A percentile compares a stretch with the other conserved stretches of the same genome.
Evolutionary conservation across 2,888 invertebrate species (phyloP).

Genomic region (Philereme transversata): DNA sequence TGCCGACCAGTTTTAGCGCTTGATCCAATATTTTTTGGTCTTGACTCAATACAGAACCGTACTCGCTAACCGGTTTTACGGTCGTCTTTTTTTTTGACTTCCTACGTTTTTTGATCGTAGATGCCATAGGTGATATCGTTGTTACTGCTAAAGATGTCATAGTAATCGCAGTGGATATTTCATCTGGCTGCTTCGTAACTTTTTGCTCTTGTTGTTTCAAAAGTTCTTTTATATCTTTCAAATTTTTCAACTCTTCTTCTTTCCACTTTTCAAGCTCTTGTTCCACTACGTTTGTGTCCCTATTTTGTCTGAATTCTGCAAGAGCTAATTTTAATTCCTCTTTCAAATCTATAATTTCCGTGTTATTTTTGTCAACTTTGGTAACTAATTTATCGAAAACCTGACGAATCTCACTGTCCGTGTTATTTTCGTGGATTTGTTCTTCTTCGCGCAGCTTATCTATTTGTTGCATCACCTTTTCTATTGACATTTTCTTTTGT

Average conservation of each 20-base stretch:
- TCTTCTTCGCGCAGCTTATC: slow-evolving; percentile 55
- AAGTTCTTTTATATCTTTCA: slow-evolving; percentile 25
- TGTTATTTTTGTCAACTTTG: slow-evolving; percentile 20
- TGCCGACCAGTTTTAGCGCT: slow-evolving; percentile 50
- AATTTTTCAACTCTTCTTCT: slow-evolving; percentile 39
- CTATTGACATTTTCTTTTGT: slow-evolving; percentile 44
- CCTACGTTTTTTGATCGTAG: slow-evolving; percentile 7
- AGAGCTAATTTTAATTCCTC: slow-evolving; percentile 52
- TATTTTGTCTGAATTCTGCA: slow-evolving; percentile 44
- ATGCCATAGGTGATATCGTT: slow-evolving; percentile 17
- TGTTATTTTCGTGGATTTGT: slow-evolving; percentile 46
- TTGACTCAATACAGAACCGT: slow-evolving; percentile 36
- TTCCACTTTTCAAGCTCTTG: slow-evolving; percentile 45
- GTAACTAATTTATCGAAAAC: slow-evolving; percentile 52
- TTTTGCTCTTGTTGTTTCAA: background rate
- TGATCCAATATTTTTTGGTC: slow-evolving; percentile 43
- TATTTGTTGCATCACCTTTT: slow-evolving; percentile 54
- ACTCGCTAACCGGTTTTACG: slow-evolving; percentile 16
- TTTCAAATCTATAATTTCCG: slow-evolving; percentile 37
- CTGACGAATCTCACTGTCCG: slow-evolving; percentile 54
- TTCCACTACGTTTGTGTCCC: slow-evolving; percentile 42
- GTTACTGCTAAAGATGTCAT: slow-evolving; percentile 17
- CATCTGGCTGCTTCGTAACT: background rate
- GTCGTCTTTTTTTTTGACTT: background rate
- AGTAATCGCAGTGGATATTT: slow-evolving; percentile 10